These are phyloP conservation scores for Saccopteryx bilineata DNA, from an alignment of 2,113 vertebrate genomes.

Conservation along the genomic window DNA sequence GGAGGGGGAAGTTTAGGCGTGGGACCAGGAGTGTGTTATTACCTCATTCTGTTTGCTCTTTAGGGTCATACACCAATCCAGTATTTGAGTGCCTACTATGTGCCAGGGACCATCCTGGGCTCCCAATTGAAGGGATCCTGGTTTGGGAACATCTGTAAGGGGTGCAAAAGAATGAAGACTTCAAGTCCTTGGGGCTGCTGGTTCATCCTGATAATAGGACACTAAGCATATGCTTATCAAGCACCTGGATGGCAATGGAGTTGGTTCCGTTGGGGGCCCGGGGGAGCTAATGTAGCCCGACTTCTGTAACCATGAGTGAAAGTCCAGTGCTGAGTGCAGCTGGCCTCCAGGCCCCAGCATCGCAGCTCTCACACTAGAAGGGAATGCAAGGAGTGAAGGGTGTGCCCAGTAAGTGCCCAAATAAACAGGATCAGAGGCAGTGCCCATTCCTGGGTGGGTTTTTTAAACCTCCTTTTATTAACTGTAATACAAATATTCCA, in stretches of 20 bases:
- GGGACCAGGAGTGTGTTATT: neutral
- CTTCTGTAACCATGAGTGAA: neutral
- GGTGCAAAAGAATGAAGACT: neutral
- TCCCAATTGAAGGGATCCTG: neutral
- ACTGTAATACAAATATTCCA: constrained; percentile 87
- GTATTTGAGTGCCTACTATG: neutral
- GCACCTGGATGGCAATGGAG: neutral
- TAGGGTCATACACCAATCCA: neutral
- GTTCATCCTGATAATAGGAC: neutral
- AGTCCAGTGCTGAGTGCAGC: neutral
- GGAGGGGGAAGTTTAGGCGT: neutral
- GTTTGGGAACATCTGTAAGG: neutral
- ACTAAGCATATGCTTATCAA: neutral
- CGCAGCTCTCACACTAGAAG: neutral
- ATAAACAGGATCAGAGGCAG: neutral
- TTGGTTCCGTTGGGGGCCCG: neutral
- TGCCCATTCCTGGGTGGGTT: constrained; percentile 53
- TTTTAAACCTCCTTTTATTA: constrained; percentile 80
- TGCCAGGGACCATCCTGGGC: neutral
- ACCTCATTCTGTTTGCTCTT: neutral
- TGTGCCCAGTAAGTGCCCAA: accelerated
- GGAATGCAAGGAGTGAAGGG: no score
- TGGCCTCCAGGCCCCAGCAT: neutral
- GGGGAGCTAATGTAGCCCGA: neutral
- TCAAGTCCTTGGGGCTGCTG: neutral